Base-by-base conservation (phyloP, 2,888 invertebrate genomes). In the Iphiclides podalirius region DNA sequence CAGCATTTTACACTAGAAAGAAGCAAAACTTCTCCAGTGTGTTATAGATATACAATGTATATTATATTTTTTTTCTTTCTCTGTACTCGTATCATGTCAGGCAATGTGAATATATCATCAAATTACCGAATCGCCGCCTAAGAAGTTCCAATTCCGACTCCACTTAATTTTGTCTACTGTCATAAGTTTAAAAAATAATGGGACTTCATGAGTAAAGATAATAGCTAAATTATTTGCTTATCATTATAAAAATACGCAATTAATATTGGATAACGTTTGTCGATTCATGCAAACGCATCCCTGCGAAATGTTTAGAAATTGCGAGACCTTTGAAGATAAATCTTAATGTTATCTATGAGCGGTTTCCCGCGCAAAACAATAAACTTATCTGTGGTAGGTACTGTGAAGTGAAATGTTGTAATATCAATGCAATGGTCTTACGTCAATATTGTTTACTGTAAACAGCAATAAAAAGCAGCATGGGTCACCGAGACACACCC, bases 401-500 rank as follows among this genome's bases (percentile, higher is more conserved):
- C 36, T 13, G 31, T 38, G 14, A 31, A 28, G 47, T 41, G 16
- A 42, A 6, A 39, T 38, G 39, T 43, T 43, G 23, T 23, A 33
- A 17, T 43, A 48, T 44, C 49, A 17, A 42, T 38, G 48, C 47
- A 47, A 35, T 49, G 38, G 52, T 44, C 49, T 52, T 68, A 59
- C 63, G 57, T 64, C 55, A 66, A 58, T 12, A 43, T 43, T 44
- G 49, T 49, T 49, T 49, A 49, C 43, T 0, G 16, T 11, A 16
- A 15, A 9, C 12, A 16, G 38, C 26, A 38, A 43, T 38, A 38
- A 58, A 64, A 23, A 47, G 52, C 46, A 52, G 47, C 55, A 64
- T 49, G 57, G 59, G 59, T 64, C 57, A 64, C 14, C 43, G 60
- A 60, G 70, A 62, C 68, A 70, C 69, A 64, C 67, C 71, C 70